Evolutionary conservation across 1,140 invertebrate species (phyloP).

Genomic region (Lordiphosa stackelbergi): DNA sequence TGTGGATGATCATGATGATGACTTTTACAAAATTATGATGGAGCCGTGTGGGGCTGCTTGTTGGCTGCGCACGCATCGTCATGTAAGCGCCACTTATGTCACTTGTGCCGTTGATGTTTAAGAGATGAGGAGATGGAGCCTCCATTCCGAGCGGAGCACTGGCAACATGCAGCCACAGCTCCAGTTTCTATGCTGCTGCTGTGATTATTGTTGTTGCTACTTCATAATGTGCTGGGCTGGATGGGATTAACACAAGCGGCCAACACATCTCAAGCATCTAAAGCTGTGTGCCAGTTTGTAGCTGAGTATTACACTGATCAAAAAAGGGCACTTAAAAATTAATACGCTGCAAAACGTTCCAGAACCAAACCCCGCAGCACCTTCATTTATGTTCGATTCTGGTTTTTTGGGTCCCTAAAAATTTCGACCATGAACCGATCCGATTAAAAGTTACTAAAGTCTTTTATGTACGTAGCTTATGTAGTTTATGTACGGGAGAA

Average conservation of each 20-base stretch:
- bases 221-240: constrained; percentile 66
- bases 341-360: no score
- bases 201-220: constrained; percentile 58
- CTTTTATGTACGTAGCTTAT: no score
- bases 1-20: constrained; percentile 27
- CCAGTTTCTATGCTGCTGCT: constrained; percentile 33
- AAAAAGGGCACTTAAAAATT: no score
- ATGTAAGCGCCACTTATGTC: constrained; percentile 77
- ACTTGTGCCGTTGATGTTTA: constrained; percentile 73
- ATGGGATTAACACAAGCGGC: constrained; percentile 74
- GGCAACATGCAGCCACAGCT: constrained; percentile 49
- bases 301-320: constrained; percentile 44
- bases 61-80: constrained; percentile 73
- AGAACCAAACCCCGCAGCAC: no score
- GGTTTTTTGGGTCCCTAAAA: no score
- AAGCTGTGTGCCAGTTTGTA: constrained; percentile 69
- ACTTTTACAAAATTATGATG: constrained; percentile 63
- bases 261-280: constrained; percentile 72
- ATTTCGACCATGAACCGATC: no score
- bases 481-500: no score
- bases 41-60: constrained; percentile 42
- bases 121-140: constrained; percentile 53
- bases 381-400: no score
- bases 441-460: no score
- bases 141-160: constrained; percentile 46